Conservation (phyloP, 1,140 invertebrate species). For the Coelopa frigida region DNA sequence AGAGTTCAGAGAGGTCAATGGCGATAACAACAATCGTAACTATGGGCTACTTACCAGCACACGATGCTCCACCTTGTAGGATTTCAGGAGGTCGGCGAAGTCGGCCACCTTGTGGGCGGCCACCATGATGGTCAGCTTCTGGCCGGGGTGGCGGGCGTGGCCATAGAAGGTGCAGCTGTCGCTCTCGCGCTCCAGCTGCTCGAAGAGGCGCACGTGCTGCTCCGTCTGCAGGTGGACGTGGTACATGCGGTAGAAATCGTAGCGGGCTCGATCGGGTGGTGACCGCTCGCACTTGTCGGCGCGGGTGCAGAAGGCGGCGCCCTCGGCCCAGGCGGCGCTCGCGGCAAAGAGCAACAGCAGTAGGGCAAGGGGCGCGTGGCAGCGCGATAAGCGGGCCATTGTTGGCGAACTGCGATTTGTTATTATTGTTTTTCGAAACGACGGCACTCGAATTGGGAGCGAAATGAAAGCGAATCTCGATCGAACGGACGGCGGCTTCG, state of each 20-base stretch:
- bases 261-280: constrained; percentile 23
- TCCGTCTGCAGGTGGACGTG: constrained; percentile 38
- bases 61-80: constrained; percentile 29
- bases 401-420: too few relatives aligned
- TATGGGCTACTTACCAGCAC: constrained; percentile 17
- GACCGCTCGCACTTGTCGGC: too few relatives aligned
- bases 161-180: constrained; percentile 36
- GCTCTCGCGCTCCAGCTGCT: constrained; percentile 32
- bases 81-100: constrained; percentile 34
- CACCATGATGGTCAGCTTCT: constrained; percentile 38
- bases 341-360: too few relatives aligned
- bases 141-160: constrained; percentile 25
- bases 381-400: too few relatives aligned
- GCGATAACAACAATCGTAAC: too few relatives aligned
- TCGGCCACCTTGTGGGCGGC: constrained; percentile 34
- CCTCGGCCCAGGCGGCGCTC: too few relatives aligned
- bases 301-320: too few relatives aligned
- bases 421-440: too few relatives aligned
- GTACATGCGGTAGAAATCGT: constrained; percentile 48
- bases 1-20: neutral
- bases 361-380: too few relatives aligned
- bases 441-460: too few relatives aligned
- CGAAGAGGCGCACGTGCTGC: constrained; percentile 41
- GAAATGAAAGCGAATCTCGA: too few relatives aligned
- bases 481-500: too few relatives aligned